These are phyloP conservation scores for Saccopteryx leptura DNA, from an alignment of 2,113 vertebrate genomes.

Conservation along the genomic window DNA sequence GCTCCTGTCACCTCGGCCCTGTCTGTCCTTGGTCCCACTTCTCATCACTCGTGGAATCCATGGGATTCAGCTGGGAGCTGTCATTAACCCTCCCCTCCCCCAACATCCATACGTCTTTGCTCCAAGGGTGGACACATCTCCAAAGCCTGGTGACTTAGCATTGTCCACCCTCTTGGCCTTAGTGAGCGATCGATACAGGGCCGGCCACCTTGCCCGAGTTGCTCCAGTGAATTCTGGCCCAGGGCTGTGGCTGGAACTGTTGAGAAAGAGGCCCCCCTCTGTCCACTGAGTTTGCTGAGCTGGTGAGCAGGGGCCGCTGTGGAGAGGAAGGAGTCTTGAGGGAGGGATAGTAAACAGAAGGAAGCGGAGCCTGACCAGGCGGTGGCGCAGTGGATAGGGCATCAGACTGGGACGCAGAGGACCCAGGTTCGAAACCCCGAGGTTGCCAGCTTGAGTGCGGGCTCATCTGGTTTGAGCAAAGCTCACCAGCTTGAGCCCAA, in stretches of 20 bases:
- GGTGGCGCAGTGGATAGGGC: too few relatives aligned
- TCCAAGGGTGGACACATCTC: not conserved
- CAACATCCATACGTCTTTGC: not conserved
- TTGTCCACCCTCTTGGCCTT: not conserved
- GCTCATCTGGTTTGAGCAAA: too few relatives aligned
- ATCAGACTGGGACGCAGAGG: too few relatives aligned
- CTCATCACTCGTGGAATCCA: not conserved
- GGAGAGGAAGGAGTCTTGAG: not conserved
- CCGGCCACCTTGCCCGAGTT: not conserved
- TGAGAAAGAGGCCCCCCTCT: not conserved
- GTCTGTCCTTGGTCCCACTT: not conserved
- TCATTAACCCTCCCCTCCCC: not conserved
- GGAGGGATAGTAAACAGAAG: conserved; percentile 19
- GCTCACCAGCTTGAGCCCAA: too few relatives aligned
- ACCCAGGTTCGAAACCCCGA: too few relatives aligned
- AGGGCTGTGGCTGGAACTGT: not conserved
- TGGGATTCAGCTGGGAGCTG: not conserved
- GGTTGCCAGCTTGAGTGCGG: too few relatives aligned
- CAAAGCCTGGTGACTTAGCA: not conserved
- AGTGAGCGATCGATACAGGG: not conserved
- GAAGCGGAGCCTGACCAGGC: not conserved
- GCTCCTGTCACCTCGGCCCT: not conserved
- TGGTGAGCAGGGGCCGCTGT: not conserved
- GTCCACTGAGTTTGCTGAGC: not conserved
- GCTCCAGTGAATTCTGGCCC: not conserved